Base-by-base conservation (phyloP, 2,888 invertebrate genomes). In the Linnaemya vulpina region DNA sequence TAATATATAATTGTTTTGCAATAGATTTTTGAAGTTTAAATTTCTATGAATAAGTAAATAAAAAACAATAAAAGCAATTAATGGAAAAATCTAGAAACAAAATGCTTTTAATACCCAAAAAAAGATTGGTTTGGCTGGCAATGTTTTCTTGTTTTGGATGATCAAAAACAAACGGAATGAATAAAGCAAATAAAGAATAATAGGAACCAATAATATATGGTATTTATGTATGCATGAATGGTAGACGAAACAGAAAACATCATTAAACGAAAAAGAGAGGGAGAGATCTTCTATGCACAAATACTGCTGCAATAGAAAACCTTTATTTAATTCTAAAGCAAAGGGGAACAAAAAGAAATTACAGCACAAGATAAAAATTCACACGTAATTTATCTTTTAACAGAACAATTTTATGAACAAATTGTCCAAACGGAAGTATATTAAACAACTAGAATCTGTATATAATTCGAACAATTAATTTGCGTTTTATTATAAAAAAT, bases 321-420 rank as follows among this genome's bases (percentile, higher is more conserved):
- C 13, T 60, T 58, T 67, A 5, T 73, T 62, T 10, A n/a, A 13
- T 10, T 25, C 4, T 9, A 11, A n/a, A 7, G 10, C 5, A n/a
- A 20, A 53, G 53, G 25, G 53, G 63, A 65, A 80, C 46, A 68
- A 73, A 68, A 73, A 62, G 73, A 82, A 86, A 80, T 85, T 82
- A 82, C 78, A 85, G 49, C 71, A 82, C 75, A 79, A 85, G 68
- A 80, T 71, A 76, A 83, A 83, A 80, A 67, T n/a, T 87, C 81
- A 84, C 87, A 89, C 87, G 88, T 88, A 89, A 89, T 90, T 91
- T 88, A 87, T 88, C 87, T 76, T 77, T 53, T 43, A 49, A 65
- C 83, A 87, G 87, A 89, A 87, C 87, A 88, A 87, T 89, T 89
- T 1, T 10, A 43, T 60, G 25, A 43, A 76, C 38, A 67, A 22